These are phyloP conservation scores for Platypus cylindrus DNA, from an alignment of 2,888 invertebrate species.

Conservation along the genomic window DNA sequence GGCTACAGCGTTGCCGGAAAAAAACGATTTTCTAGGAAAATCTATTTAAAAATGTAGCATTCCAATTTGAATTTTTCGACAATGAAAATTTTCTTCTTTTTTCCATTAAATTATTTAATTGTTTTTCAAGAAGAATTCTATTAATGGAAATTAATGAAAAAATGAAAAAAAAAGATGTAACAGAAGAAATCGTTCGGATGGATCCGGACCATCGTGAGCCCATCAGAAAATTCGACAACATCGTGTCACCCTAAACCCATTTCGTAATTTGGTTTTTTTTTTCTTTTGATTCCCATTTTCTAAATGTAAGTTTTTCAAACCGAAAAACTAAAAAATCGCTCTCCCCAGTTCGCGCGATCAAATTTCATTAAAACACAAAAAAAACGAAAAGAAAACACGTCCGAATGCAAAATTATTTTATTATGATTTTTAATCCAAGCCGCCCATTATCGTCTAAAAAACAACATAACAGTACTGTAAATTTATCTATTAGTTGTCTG, in stretches of 20 bases:
- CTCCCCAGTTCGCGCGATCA: conserved; percentile 12
- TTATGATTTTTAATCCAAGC: conserved; percentile 14
- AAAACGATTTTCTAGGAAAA: conserved; percentile 8
- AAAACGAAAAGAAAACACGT: no score
- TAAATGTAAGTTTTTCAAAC: conserved; percentile 17
- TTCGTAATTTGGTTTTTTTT: conserved; percentile 19
- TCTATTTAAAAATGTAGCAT: conserved; percentile 2
- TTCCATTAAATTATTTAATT: no score
- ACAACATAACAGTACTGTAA: conserved; percentile 17
- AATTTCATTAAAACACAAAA: conserved; percentile 13
- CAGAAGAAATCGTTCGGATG: no score
- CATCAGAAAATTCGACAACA: conserved; percentile 14
- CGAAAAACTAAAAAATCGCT: conserved; percentile 14
- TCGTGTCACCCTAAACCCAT: conserved; percentile 17
- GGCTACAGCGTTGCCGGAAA: conserved; percentile 19
- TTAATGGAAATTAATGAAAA: no score
- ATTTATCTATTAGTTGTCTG: conserved; percentile 16
- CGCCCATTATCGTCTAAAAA: conserved; percentile 10
- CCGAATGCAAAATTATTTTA: conserved; percentile 13
- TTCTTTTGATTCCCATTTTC: conserved; percentile 17
- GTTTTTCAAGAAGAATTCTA: no score
- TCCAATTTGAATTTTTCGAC: not conserved
- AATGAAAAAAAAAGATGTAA: no score
- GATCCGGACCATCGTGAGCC: conserved; percentile 7
- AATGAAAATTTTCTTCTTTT: no score